A percentile compares a stretch with the other conserved stretches of the same genome.
Conservation (phyloP, 35 echinoderm and acorn worm species). For the Strongylocentrotus purpuratus region DNA sequence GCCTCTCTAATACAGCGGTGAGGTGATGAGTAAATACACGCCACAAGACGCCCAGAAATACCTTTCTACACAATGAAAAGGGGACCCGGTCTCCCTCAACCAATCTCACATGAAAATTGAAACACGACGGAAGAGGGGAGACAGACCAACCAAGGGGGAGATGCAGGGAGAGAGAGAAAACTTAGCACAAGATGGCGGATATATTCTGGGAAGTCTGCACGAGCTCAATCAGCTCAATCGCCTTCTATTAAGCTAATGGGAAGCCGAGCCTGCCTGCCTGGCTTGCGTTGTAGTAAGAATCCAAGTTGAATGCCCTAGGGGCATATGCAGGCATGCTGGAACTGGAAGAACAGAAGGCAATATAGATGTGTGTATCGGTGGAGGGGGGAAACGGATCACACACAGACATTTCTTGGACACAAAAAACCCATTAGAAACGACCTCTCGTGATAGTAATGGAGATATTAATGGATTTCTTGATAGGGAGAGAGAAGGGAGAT, state of each 20-base stretch:
- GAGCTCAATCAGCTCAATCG: neutral
- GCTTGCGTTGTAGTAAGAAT: neutral
- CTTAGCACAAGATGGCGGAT: slow-evolving; percentile 40
- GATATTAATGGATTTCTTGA: slow-evolving; percentile 30
- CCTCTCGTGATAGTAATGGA: slow-evolving; percentile 22
- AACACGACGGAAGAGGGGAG: neutral
- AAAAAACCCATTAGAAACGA: slow-evolving; percentile 28
- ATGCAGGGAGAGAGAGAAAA: neutral
- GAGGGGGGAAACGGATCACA: slow-evolving; percentile 3
- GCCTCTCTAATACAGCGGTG: neutral
- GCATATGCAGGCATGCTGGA: neutral
- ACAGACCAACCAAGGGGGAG: neutral
- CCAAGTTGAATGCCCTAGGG: slow-evolving; percentile 53
- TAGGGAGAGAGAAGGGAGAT: slow-evolving; percentile 13
- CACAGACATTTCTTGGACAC: slow-evolving; percentile 5
- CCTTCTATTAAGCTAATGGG: neutral
- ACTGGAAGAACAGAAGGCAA: neutral
- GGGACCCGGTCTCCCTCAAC: neutral
- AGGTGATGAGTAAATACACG: slow-evolving; percentile 4
- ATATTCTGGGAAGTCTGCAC: slow-evolving; percentile 40
- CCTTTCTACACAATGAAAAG: neutral
- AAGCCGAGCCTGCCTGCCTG: neutral
- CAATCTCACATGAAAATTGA: neutral
- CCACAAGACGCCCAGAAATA: neutral
- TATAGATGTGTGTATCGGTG: neutral